A percentile compares a stretch with the other conserved stretches of the same genome.
Conservation (phyloP, 2,113 vertebrate species). For the Fulmarus glacialis region DNA sequence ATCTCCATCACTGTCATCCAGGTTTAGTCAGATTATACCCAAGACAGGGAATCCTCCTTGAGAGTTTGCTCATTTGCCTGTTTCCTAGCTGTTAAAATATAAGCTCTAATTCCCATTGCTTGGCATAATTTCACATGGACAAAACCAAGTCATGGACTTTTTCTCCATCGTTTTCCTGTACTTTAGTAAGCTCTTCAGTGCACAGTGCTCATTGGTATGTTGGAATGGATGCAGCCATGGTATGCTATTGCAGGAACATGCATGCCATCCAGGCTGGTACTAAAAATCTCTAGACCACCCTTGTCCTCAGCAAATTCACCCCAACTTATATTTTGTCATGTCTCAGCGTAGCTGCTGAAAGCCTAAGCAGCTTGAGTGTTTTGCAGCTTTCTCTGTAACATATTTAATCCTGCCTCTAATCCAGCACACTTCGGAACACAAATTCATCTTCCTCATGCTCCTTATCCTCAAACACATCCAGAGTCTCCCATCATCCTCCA, state of each 20-base stretch:
- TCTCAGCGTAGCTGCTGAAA: not conserved
- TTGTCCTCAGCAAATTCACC: not conserved
- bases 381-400: not conserved
- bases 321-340: not conserved
- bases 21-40: not conserved
- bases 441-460: not conserved
- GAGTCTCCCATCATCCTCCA: not conserved
- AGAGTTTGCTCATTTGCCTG: not conserved
- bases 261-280: not conserved
- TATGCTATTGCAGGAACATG: not conserved
- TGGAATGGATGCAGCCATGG: not conserved
- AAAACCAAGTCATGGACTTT: not conserved
- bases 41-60: not conserved
- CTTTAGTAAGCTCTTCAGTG: not conserved
- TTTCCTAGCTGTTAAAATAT: not conserved
- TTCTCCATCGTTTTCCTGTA: rapidly evolving
- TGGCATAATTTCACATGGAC: not conserved
- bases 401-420: not conserved
- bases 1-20: rapidly evolving
- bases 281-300: not conserved
- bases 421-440: not conserved
- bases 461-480: not conserved
- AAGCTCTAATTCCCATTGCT: rapidly evolving
- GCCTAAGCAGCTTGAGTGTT: not conserved
- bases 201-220: not conserved